phyloP scores from a whole-genome alignment of 2,113 vertebrate genomes.

The Sebastes fasciatus region DNA sequence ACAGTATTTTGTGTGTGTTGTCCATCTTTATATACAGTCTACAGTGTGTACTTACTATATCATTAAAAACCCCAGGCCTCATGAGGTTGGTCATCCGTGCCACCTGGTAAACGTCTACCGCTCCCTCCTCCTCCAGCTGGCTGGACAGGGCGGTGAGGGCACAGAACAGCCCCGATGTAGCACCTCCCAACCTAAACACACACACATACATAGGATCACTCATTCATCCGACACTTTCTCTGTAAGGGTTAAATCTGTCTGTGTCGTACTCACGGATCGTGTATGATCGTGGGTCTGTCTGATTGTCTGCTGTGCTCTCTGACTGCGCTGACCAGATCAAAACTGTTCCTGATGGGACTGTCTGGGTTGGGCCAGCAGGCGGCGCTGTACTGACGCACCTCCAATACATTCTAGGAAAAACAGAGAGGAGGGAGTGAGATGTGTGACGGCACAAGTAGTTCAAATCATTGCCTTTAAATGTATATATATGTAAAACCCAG shows the following conservation, averaged over 20 bases:
- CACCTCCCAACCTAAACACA: constrained; percentile 75
- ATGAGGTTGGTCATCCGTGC: constrained; percentile 96
- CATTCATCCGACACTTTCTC: too few species aligned
- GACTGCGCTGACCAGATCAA: constrained; percentile 91
- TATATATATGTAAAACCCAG: too few species aligned
- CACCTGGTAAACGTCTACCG: constrained; percentile 93
- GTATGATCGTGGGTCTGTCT: constrained; percentile 89
- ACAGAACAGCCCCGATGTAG: constrained; percentile 84
- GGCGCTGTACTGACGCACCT: constrained; percentile 93
- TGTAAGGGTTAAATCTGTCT: too few species aligned
- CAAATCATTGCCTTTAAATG: too few species aligned
- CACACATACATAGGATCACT: neutral
- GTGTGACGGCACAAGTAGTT: too few species aligned
- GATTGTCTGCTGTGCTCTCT: constrained; percentile 88
- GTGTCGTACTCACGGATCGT: constrained; percentile 90
- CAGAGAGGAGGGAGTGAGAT: too few species aligned
- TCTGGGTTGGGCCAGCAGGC: constrained; percentile 97
- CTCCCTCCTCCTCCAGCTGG: constrained; percentile 93
- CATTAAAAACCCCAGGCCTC: constrained; percentile 95
- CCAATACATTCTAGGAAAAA: constrained; percentile 84
- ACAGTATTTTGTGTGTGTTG: neutral
- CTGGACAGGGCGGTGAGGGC: constrained; percentile 90
- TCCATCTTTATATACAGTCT: too few species aligned
- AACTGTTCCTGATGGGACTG: constrained; percentile 94
- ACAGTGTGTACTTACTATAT: constrained; percentile 87